phyloP scores from a whole-genome alignment of 2,797 vertebrate species.

The Sebastolobus alascanus region DNA sequence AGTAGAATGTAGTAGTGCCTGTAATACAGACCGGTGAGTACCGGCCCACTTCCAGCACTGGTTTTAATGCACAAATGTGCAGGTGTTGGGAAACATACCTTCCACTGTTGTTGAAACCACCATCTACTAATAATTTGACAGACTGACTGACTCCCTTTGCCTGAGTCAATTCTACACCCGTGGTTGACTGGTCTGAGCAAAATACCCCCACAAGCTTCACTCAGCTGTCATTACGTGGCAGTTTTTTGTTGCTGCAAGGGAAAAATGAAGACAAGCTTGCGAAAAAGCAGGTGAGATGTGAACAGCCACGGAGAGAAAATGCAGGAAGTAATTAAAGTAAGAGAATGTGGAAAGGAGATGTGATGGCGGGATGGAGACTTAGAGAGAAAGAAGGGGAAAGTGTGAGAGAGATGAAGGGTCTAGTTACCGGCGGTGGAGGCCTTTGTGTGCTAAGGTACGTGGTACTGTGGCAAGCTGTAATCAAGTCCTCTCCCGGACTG shows the following conservation, averaged over 20 bases:
- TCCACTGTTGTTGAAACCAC: background rate
- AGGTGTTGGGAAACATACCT: background rate
- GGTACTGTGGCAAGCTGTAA: conserved; percentile 70
- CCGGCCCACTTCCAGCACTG: background rate
- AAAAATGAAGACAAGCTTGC: background rate
- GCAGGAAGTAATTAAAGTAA: background rate
- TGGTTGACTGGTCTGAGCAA: conserved; percentile 28
- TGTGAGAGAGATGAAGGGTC: conserved; percentile 47
- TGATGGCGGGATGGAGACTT: conserved; percentile 10
- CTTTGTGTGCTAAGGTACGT: conserved; percentile 47
- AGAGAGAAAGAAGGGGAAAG: conserved; percentile 23
- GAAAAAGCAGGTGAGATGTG: conserved; percentile 14
- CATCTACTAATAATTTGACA: conserved; percentile 7
- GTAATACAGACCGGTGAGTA: background rate
- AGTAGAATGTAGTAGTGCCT: no score
- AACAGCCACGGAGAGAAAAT: conserved; percentile 9
- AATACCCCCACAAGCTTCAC: conserved; percentile 18
- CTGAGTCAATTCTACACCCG: conserved; percentile 15
- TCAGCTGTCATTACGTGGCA: conserved; percentile 23
- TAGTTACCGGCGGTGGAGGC: conserved; percentile 61
- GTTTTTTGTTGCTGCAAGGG: background rate
- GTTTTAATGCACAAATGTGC: background rate
- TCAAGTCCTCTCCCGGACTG: conserved; percentile 78
- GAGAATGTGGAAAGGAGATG: background rate
- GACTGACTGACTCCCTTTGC: conserved; percentile 18